A percentile compares a stretch with the other conserved stretches of the same genome.
Conservation (phyloP, 2,888 invertebrate genomes). For the Melanostoma scalare region DNA sequence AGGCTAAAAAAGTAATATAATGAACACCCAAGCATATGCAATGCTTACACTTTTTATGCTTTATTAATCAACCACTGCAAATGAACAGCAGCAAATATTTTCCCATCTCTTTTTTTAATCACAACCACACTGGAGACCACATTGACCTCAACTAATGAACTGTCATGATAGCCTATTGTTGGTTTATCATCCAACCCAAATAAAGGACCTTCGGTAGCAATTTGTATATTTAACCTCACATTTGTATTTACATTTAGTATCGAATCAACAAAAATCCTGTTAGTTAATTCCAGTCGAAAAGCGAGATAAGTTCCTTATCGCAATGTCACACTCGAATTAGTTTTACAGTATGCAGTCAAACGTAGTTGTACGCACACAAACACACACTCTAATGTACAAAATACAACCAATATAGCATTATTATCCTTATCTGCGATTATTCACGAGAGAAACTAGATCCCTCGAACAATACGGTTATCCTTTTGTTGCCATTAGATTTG, state of each 20-base stretch:
- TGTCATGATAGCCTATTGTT: constrained; percentile 41
- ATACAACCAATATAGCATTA: background rate
- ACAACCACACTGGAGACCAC: constrained; percentile 33
- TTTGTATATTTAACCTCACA: constrained; percentile 4
- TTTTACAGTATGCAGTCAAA: constrained; percentile 37
- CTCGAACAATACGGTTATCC: constrained; percentile 56
- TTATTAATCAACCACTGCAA: constrained; percentile 13
- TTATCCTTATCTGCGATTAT: constrained; percentile 54
- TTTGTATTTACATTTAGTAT: background rate
- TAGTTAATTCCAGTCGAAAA: constrained; percentile 37
- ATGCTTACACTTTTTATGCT: background rate
- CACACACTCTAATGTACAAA: too few relatives aligned
- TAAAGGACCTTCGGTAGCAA: background rate
- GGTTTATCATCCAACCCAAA: background rate
- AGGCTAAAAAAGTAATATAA: constrained; percentile 6
- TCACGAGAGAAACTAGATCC: constrained; percentile 42
- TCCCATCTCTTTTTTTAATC: constrained; percentile 16
- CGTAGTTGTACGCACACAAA: background rate
- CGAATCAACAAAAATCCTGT: constrained; percentile 12
- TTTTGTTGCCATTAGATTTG: constrained; percentile 44
- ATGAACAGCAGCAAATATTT: constrained; percentile 21
- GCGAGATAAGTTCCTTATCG: constrained; percentile 69
- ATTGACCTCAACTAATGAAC: constrained; percentile 64
- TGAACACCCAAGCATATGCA: constrained; percentile 17
- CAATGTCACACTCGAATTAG: constrained; percentile 68